These are phyloP conservation scores for Austrolebias charrua DNA, from an alignment of 2,797 vertebrate species.

Conservation along the genomic window DNA sequence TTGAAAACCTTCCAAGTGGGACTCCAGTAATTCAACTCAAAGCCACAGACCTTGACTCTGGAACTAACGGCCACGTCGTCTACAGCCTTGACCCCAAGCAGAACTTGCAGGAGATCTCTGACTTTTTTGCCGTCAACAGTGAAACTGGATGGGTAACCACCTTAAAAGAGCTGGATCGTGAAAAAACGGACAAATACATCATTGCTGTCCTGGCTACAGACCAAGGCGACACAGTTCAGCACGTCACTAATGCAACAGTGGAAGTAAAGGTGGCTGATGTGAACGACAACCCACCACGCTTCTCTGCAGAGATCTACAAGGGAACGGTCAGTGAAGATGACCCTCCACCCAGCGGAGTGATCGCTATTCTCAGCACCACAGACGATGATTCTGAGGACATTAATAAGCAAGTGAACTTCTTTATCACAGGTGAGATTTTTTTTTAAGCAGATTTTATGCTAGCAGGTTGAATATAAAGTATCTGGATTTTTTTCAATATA, in stretches of 20 bases:
- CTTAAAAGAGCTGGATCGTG: constrained; percentile 91
- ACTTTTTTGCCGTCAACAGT: constrained; percentile 87
- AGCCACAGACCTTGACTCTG: constrained; percentile 91
- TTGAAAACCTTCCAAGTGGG: constrained; percentile 91
- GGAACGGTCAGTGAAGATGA: constrained; percentile 98
- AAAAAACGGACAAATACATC: constrained; percentile 80
- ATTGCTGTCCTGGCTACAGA: constrained; percentile 87
- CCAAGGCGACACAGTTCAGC: constrained; percentile 87
- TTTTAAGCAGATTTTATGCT: too few species aligned
- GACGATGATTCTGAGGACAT: constrained; percentile 91
- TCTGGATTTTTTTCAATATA: too few species aligned
- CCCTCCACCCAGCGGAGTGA: constrained; percentile 89
- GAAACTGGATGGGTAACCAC: constrained; percentile 96
- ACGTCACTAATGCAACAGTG: constrained; percentile 83
- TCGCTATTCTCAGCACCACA: constrained; percentile 94
- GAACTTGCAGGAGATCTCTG: constrained; percentile 77
- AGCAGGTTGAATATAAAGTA: too few species aligned
- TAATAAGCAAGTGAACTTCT: constrained; percentile 92
- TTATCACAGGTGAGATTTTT: constrained; percentile 89
- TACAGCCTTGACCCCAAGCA: constrained; percentile 89
- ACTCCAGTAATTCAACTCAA: constrained; percentile 90
- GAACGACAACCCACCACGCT: constrained; percentile 94
- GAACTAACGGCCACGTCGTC: constrained; percentile 88
- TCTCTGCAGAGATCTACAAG: constrained; percentile 97
- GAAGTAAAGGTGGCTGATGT: constrained; percentile 91